Conservation (phyloP, 2,797 vertebrate species). For the Gallinago stenura region DNA sequence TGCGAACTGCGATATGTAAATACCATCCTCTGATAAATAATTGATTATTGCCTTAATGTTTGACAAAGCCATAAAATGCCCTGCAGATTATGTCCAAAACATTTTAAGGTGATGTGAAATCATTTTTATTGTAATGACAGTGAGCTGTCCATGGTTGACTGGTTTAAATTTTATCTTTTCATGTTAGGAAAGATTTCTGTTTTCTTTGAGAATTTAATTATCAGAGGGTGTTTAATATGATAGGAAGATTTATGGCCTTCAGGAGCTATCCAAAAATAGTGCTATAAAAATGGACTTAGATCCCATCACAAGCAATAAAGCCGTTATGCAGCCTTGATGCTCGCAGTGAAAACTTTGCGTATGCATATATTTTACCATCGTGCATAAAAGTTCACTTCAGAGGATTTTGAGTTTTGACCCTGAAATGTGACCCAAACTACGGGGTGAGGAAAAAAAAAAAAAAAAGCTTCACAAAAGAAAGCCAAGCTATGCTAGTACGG, state of each 20-base stretch:
- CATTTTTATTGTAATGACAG: constrained; percentile 70
- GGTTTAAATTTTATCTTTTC: constrained; percentile 75
- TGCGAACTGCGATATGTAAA: constrained; percentile 76
- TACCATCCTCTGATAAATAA: constrained; percentile 74
- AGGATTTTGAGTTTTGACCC: constrained; percentile 69
- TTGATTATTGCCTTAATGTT: constrained; percentile 75
- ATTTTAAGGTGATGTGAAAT: constrained; percentile 75
- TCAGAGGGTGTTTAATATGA: constrained; percentile 76
- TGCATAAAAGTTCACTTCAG: constrained; percentile 57
- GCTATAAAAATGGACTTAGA: constrained; percentile 69
- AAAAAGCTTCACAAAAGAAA: constrained; percentile 18
- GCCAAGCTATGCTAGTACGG: constrained; percentile 51
- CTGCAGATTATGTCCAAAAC: constrained; percentile 63
- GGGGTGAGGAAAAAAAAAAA: background rate
- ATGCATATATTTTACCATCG: constrained; percentile 48
- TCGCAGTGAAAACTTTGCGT: constrained; percentile 61
- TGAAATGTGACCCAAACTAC: constrained; percentile 48
- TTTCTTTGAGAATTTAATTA: constrained; percentile 77
- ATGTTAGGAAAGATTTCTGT: constrained; percentile 69
- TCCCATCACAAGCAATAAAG: constrained; percentile 61
- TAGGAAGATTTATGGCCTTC: constrained; percentile 69
- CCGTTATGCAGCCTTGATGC: constrained; percentile 53
- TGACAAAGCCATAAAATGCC: constrained; percentile 76
- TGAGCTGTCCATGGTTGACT: constrained; percentile 71
- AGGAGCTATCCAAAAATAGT: constrained; percentile 71